These are phyloP conservation scores for Pampusana beccarii DNA, from an alignment of 2,113 vertebrate genomes.

Conservation along the genomic window DNA sequence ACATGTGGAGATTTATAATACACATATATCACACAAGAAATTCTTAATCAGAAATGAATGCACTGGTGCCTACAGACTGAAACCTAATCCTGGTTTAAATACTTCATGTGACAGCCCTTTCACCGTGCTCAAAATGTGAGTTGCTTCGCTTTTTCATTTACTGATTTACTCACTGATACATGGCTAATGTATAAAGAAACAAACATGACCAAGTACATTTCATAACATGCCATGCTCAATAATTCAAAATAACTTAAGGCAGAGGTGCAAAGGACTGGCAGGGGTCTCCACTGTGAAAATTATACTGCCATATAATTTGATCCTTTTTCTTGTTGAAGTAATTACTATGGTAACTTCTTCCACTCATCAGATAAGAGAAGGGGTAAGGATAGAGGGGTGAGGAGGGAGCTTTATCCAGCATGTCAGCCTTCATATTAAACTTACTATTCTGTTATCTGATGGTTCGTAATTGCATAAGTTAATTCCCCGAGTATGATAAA, in stretches of 20 bases:
- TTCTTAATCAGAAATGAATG: neutral
- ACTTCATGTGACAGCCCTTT: neutral
- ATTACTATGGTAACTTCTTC: neutral
- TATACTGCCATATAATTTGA: neutral
- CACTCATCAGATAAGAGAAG: neutral
- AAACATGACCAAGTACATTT: neutral
- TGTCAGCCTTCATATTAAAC: neutral
- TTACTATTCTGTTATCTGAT: neutral
- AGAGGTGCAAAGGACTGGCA: neutral
- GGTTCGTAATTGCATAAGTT: neutral
- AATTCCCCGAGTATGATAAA: neutral
- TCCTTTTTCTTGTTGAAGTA: neutral
- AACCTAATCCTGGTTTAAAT: neutral
- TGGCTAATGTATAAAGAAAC: slow-evolving; percentile 31
- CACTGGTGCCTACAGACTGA: neutral
- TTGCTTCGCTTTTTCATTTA: neutral
- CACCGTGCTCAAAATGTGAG: neutral
- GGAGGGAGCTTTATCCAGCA: neutral
- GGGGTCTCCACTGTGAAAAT: neutral
- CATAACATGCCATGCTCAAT: neutral
- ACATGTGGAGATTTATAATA: neutral
- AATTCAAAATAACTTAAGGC: neutral
- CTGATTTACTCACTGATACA: neutral
- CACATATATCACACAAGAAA: neutral
- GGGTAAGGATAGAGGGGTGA: neutral